Conservation (phyloP, 2,797 vertebrate species). For the Galagoides demidoff region DNA sequence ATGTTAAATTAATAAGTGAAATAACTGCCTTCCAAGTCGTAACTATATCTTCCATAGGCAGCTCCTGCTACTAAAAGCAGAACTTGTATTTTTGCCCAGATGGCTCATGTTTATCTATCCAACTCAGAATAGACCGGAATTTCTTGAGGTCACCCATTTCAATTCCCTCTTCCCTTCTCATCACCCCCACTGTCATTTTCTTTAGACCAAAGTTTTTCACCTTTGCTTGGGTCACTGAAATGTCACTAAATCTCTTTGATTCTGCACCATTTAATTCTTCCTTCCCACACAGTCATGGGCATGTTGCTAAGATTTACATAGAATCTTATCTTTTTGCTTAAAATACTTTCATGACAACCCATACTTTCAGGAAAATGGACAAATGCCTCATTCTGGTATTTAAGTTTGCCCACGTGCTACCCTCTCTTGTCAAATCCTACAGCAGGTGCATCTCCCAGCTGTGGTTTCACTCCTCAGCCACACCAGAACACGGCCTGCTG, state of each 20-base stretch:
- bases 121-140: neutral
- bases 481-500: neutral
- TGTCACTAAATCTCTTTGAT: neutral
- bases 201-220: neutral
- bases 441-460: neutral
- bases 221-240: neutral
- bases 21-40: neutral
- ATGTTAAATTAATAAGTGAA: neutral
- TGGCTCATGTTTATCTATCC: neutral
- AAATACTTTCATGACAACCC: neutral
- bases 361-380: neutral
- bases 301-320: neutral
- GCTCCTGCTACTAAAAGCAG: neutral
- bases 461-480: neutral
- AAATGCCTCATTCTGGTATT: too few relatives aligned
- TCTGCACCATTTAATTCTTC: neutral
- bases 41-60: neutral
- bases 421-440: neutral
- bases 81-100: neutral
- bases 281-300: neutral
- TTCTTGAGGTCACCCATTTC: neutral
- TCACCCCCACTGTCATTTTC: neutral
- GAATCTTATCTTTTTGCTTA: neutral
- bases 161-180: neutral
- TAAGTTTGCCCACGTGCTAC: neutral